phyloP scores from a whole-genome alignment of 2,888 invertebrate species.

The Zaprionus obscuricornis region DNA sequence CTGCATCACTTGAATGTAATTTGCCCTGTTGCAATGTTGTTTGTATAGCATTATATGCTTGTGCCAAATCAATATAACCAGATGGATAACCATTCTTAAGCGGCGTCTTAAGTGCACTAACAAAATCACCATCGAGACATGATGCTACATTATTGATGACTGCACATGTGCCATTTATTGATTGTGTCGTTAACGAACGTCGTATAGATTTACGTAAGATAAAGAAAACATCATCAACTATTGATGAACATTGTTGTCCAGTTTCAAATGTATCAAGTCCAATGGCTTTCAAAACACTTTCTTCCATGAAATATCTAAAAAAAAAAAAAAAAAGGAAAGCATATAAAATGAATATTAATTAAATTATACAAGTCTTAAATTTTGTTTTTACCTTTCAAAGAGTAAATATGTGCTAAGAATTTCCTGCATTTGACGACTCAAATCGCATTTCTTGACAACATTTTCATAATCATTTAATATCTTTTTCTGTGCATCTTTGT shows the following conservation, averaged over 20 bases:
- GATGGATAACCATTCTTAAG: constrained; percentile 91
- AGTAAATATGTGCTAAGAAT: constrained; percentile 94
- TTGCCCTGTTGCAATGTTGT: constrained; percentile 91
- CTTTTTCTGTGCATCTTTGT: constrained; percentile 84
- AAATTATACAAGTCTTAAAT: background rate
- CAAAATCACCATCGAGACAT: constrained; percentile 93
- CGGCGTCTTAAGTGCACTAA: constrained; percentile 88
- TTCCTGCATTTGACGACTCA: constrained; percentile 91
- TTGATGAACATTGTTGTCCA: constrained; percentile 92
- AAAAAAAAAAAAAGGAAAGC: background rate
- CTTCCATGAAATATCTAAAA: constrained; percentile 93
- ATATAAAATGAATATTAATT: background rate
- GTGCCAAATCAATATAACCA: constrained; percentile 90
- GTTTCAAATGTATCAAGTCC: constrained; percentile 89
- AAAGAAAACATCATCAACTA: constrained; percentile 99
- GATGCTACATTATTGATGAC: constrained; percentile 96
- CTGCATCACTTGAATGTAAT: constrained; percentile 90
- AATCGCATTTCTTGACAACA: constrained; percentile 88
- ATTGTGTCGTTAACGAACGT: constrained; percentile 94
- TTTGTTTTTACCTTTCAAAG: constrained; percentile 94
- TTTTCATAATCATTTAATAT: constrained; percentile 86
- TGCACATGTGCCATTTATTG: constrained; percentile 97
- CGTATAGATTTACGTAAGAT: constrained; percentile 98
- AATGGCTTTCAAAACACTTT: constrained; percentile 96
- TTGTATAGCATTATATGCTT: constrained; percentile 93